phyloP scores from a whole-genome alignment of 37 sponge, comb jelly and placozoan species.

The Aphrocallistes beatrix region DNA sequence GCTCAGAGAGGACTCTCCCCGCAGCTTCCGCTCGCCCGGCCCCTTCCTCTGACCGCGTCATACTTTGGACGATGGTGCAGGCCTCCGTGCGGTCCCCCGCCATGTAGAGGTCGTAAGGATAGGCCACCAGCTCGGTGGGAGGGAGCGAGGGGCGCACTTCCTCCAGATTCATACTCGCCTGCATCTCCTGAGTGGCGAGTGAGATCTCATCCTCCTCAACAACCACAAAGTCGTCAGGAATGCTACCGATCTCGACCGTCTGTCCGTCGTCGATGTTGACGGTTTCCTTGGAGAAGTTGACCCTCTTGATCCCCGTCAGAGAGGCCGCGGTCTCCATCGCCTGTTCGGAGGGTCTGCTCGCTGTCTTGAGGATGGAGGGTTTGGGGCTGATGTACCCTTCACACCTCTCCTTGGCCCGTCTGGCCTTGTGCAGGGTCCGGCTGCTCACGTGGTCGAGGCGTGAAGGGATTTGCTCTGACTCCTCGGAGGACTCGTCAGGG shows the following conservation, averaged over 20 bases:
- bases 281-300: neutral
- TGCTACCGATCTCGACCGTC: neutral
- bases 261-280: slow-evolving; percentile 1
- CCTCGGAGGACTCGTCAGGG: neutral
- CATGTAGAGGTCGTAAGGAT: neutral
- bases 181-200: neutral
- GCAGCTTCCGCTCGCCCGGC: neutral
- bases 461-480: neutral
- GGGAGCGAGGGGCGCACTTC: neutral
- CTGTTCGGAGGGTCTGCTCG: neutral
- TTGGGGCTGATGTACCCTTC: neutral
- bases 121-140: neutral
- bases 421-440: neutral
- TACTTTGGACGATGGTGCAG: neutral
- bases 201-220: slow-evolving; percentile 7
- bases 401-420: neutral
- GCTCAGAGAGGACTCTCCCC: neutral
- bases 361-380: neutral
- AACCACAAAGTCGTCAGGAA: slow-evolving; percentile 8
- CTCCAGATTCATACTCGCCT: neutral
- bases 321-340: neutral
- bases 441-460: neutral
- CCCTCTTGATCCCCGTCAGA: neutral
- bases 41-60: neutral
- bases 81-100: neutral